These are phyloP conservation scores for Drosophila cracens DNA, from an alignment of 2,888 invertebrate genomes.

Conservation along the genomic window DNA sequence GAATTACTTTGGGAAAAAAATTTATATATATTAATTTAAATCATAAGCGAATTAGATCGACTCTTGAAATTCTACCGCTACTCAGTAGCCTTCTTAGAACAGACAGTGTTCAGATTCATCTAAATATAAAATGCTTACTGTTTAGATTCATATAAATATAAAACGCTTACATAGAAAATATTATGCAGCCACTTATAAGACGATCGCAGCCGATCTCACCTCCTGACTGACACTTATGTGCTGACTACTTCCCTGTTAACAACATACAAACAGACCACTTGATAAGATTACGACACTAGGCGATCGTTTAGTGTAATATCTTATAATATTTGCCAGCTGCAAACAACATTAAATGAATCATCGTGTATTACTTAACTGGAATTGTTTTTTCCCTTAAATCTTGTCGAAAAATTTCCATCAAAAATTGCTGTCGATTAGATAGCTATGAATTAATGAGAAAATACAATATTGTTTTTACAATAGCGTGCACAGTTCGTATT, in stretches of 20 bases:
- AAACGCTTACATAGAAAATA: too few relatives aligned
- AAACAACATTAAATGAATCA: background rate
- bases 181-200: too few relatives aligned
- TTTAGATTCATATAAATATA: too few relatives aligned
- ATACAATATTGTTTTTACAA: background rate
- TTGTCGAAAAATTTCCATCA: background rate
- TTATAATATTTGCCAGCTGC: background rate
- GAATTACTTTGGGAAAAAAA: background rate
- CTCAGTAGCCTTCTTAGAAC: background rate
- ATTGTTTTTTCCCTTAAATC: background rate
- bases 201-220: too few relatives aligned
- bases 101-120: too few relatives aligned
- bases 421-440: slow-evolving; percentile 9
- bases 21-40: background rate
- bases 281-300: background rate
- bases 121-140: too few relatives aligned
- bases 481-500: background rate
- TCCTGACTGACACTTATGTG: too few relatives aligned
- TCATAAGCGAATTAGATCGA: background rate
- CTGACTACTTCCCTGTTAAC: too few relatives aligned
- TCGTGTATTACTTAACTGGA: background rate
- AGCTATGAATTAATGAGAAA: background rate
- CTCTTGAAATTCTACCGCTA: background rate
- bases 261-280: background rate
- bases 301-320: background rate